phyloP scores from a whole-genome alignment of 2,797 vertebrate genomes.

The Crenuchus spilurus region DNA sequence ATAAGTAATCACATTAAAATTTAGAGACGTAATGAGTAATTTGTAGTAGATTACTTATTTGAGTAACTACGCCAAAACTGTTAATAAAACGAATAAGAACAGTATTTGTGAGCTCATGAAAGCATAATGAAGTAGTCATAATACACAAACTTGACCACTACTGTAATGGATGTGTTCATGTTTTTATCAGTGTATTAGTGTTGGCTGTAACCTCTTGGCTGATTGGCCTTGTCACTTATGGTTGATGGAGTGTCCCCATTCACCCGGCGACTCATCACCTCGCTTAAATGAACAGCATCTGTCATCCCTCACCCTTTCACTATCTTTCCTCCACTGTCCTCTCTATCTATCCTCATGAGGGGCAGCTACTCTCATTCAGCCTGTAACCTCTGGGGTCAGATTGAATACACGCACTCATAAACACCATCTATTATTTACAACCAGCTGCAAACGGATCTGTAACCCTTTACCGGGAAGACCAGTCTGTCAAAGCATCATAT shows the following conservation, averaged over 20 bases:
- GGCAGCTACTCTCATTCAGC: conserved; percentile 73
- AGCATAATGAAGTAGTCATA: too few species aligned
- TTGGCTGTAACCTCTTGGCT: conserved; percentile 42
- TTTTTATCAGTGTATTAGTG: conserved; percentile 12
- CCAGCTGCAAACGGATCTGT: conserved; percentile 71
- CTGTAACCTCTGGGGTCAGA: conserved; percentile 84
- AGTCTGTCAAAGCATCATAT: conserved; percentile 59
- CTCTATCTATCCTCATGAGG: conserved; percentile 56
- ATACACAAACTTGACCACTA: too few species aligned
- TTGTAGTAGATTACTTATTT: too few species aligned
- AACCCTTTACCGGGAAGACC: conserved; percentile 55
- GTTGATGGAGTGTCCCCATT: conserved; percentile 73
- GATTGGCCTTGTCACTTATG: conserved; percentile 81
- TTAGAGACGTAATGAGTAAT: too few species aligned
- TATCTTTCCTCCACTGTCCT: conserved; percentile 41
- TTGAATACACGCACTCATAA: conserved; percentile 87
- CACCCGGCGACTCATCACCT: conserved; percentile 70
- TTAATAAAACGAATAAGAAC: too few species aligned
- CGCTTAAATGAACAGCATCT: conserved; percentile 71
- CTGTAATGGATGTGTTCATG: not conserved
- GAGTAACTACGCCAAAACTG: too few species aligned
- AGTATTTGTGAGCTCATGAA: too few species aligned
- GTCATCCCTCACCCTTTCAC: conserved; percentile 56
- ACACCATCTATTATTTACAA: conserved; percentile 87
- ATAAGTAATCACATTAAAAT: too few species aligned